These are phyloP conservation scores for Nomada fabriciana DNA, from an alignment of 2,888 invertebrate genomes.

Conservation along the genomic window DNA sequence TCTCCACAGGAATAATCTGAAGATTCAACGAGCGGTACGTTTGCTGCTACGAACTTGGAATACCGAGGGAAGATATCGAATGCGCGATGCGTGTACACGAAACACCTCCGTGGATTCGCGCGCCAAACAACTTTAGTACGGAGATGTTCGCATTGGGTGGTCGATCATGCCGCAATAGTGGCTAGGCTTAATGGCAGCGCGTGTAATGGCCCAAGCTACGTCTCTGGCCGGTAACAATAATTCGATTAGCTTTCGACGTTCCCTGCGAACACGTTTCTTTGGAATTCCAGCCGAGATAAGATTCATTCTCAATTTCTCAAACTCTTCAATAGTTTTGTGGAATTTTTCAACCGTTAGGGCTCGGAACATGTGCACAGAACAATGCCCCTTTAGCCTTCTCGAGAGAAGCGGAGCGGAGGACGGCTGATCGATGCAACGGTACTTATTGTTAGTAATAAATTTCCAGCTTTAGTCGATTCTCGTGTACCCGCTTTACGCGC, in stretches of 20 bases:
- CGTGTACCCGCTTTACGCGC: neutral
- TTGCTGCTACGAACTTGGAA: no score
- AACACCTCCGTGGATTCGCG: neutral
- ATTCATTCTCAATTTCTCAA: no score
- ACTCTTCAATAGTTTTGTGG: no score
- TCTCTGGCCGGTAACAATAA: neutral
- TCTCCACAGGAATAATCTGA: no score
- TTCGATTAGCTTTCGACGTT: constrained; percentile 1
- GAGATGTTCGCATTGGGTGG: constrained; percentile 41
- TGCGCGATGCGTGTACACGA: neutral
- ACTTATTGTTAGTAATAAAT: constrained; percentile 44
- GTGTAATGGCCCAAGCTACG: constrained; percentile 19
- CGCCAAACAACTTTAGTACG: constrained; percentile 8
- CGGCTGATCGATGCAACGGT: constrained; percentile 46
- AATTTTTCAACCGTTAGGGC: constrained; percentile 53
- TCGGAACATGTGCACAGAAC: constrained; percentile 13
- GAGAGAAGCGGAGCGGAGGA: constrained; percentile 17
- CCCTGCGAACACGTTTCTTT: neutral
- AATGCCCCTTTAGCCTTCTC: constrained; percentile 10
- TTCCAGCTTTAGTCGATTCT: constrained; percentile 25
- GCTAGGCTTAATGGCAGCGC: neutral
- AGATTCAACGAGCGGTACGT: no score
- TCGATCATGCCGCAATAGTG: constrained; percentile 16
- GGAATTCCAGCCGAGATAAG: neutral
- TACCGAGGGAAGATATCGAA: no score